These are phyloP conservation scores for Psittacula derbiana DNA, from an alignment of 2,797 vertebrate genomes.

Conservation along the genomic window DNA sequence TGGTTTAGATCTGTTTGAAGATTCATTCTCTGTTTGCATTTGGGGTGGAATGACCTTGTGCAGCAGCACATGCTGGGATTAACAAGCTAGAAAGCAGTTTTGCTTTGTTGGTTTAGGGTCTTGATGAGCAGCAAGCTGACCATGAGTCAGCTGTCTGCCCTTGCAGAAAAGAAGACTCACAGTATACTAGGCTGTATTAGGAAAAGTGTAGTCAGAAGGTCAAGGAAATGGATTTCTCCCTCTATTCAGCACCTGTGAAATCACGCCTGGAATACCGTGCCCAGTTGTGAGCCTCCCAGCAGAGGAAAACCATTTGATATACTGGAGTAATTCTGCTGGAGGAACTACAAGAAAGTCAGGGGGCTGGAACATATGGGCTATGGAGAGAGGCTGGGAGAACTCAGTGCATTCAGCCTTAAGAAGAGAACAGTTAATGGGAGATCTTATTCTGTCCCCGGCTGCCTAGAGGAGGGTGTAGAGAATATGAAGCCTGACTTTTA, in stretches of 20 bases:
- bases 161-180: not conserved
- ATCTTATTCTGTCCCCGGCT: not conserved
- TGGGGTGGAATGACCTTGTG: not conserved
- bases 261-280: not conserved
- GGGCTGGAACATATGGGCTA: not conserved
- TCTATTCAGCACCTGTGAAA: not conserved
- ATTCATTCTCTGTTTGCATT: not conserved
- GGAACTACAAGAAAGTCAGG: not conserved
- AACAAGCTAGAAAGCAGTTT: not conserved
- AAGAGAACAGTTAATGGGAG: not conserved
- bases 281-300: not conserved
- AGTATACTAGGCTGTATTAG: not conserved
- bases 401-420: not conserved
- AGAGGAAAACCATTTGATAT: not conserved
- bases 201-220: not conserved
- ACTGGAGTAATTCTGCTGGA: not conserved
- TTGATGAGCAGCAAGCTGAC: not conserved
- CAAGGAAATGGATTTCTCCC: not conserved
- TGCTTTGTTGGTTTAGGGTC: not conserved
- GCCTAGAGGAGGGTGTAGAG: not conserved
- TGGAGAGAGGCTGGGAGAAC: not conserved
- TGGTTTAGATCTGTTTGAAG: not conserved
- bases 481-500: not conserved
- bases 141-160: not conserved
- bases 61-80: not conserved